Evolutionary conservation across 2,888 invertebrate genomes (phyloP).

Genomic region (Empis stercorea): DNA sequence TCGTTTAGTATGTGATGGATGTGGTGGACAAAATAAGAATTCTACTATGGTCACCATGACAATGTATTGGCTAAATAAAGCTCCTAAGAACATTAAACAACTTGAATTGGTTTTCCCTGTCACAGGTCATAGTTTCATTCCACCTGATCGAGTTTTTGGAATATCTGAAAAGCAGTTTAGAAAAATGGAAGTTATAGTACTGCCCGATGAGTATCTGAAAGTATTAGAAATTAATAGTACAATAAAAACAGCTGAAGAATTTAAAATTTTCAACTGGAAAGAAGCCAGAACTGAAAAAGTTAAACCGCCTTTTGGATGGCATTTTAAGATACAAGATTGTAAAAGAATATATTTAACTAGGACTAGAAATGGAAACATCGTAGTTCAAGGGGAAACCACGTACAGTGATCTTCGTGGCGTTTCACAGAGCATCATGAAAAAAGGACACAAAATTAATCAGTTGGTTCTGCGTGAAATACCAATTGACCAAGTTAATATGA

Average conservation of each 20-base stretch:
- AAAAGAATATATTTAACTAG: not conserved
- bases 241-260: conserved; percentile 1
- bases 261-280: conserved; percentile 1
- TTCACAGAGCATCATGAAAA: no score
- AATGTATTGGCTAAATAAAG: conserved; percentile 14
- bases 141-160: conserved; percentile 21
- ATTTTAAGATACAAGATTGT: conserved; percentile 2
- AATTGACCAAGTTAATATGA: no score
- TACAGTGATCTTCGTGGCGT: no score
- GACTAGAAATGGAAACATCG: not conserved
- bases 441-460: no score
- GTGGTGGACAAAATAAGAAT: conserved; percentile 23
- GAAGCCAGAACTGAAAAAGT: not conserved
- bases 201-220: conserved; percentile 16
- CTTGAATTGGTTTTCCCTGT: conserved; percentile 19
- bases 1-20: conserved; percentile 22
- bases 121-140: conserved; percentile 20
- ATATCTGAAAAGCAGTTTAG: conserved; percentile 12
- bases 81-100: conserved; percentile 13
- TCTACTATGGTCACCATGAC: conserved; percentile 18
- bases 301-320: conserved; percentile 1
- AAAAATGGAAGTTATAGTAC: not conserved
- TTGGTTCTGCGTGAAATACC: no score
- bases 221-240: conserved; percentile 6
- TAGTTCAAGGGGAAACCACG: not conserved